Base-by-base conservation (phyloP, 1,140 invertebrate species). In the Drosophila athabasca region DNA sequence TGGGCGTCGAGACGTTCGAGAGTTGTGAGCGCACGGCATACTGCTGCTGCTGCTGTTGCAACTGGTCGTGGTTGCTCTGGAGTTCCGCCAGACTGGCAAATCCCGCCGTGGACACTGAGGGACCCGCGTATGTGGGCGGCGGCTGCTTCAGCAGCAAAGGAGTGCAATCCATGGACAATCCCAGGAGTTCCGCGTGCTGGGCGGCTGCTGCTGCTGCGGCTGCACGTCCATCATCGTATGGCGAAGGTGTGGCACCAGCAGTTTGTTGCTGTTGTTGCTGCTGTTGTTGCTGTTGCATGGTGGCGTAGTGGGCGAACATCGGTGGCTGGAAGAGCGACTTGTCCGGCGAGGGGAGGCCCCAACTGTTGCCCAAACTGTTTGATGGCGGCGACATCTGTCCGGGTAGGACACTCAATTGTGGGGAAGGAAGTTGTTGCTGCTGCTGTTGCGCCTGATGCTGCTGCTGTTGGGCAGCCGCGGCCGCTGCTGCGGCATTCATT, bases 281-380 rank as follows among this genome's bases (percentile, higher is more conserved):
- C 67, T 90, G 79, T 8, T 83, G 76, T 11, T 92, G 77, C 69
- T 90, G 82, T 60, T 69, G 67, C 67, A 70, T 70, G 35, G 90
- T 66, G 67, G 88, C 73, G 66, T 91, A 92, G 45, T 92, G 90
- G 51, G 90, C 84, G 79, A 94, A 94, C 76, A 94, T 92, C 57
- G 93, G 91, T 3, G 93, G 93, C 87, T 94, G 92, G 83, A 93
- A 94, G 48, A 94, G 91, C 61, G 92, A 92, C 91, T 95, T 93
- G 91, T 95, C 93, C 44, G 95, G 93, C 90, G 94, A 93, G 62
- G 95, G 94, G 67, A 95, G 91, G 15, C 94, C 92, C 93, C 93
- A 94, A 59, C 90, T 91, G 54, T 88, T 91, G 60, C 90, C 85
- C 49, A 92, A 61, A 57, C 89, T 83, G 6, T 91, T 87, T 0